These are phyloP conservation scores for Drosophila quinaria DNA, from an alignment of 2,888 invertebrate species.

Conservation along the genomic window DNA sequence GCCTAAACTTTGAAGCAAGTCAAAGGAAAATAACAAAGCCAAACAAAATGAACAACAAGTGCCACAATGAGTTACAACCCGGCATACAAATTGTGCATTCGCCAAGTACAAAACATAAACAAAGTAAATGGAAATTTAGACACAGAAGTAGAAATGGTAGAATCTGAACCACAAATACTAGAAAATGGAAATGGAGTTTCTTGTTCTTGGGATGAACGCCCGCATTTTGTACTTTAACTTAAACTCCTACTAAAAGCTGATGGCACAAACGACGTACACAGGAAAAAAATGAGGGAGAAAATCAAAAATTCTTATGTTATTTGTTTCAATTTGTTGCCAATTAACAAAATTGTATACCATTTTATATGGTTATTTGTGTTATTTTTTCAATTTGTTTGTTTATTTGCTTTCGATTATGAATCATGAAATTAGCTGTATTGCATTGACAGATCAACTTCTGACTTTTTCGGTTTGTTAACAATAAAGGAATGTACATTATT, in stretches of 20 bases:
- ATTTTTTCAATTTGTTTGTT: too few species aligned
- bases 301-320: not conserved
- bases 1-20: constrained; percentile 17
- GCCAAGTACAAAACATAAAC: constrained; percentile 26
- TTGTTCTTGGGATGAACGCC: constrained; percentile 25
- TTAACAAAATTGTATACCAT: too few species aligned
- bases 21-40: constrained; percentile 23
- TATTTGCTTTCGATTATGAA: too few species aligned
- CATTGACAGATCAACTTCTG: not conserved
- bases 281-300: not conserved
- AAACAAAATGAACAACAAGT: constrained; percentile 22
- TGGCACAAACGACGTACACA: constrained; percentile 23
- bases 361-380: too few species aligned
- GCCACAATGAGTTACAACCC: constrained; percentile 14
- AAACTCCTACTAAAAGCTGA: constrained; percentile 13
- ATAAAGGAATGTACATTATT: not conserved
- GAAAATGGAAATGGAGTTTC: constrained; percentile 40
- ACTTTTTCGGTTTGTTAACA: not conserved
- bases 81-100: constrained; percentile 30
- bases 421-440: too few species aligned
- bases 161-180: constrained; percentile 26
- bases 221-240: constrained; percentile 18
- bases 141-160: constrained; percentile 12
- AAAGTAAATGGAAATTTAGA: not conserved
- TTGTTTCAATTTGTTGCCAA: not conserved